Conservation (phyloP, 2,113 vertebrate genomes). For the Carassius gibelio region DNA sequence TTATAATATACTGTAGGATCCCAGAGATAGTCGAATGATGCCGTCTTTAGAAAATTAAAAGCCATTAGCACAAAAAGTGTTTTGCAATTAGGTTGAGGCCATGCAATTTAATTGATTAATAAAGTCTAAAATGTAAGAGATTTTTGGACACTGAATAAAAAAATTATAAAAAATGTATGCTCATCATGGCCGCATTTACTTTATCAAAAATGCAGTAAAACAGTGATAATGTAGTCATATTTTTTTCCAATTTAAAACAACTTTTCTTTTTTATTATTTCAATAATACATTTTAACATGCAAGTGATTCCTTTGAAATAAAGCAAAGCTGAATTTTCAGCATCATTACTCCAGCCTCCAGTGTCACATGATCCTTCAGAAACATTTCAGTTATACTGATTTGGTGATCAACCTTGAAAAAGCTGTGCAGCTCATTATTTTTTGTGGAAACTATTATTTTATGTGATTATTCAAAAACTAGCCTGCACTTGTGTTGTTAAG, state of each 20-base stretch:
- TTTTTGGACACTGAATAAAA: too few species aligned
- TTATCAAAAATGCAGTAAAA: background rate
- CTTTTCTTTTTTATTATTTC: background rate
- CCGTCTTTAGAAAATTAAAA: background rate
- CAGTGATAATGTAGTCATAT: background rate
- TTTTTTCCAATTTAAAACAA: background rate
- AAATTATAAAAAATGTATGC: background rate
- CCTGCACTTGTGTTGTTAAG: background rate
- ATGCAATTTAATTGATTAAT: background rate
- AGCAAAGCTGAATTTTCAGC: background rate
- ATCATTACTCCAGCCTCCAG: background rate
- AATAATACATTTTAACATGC: background rate
- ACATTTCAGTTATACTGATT: background rate
- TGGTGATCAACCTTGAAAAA: background rate
- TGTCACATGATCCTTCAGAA: background rate
- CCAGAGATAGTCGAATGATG: background rate
- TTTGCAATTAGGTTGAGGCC: background rate
- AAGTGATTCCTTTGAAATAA: background rate
- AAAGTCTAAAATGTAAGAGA: background rate
- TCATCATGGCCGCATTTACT: background rate
- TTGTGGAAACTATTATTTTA: background rate
- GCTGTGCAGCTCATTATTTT: background rate
- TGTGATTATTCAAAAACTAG: background rate
- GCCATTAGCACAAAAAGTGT: background rate
- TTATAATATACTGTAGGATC: background rate